Base-by-base conservation (phyloP, 2,888 invertebrate genomes). In the Allophyes oxyacanthae region DNA sequence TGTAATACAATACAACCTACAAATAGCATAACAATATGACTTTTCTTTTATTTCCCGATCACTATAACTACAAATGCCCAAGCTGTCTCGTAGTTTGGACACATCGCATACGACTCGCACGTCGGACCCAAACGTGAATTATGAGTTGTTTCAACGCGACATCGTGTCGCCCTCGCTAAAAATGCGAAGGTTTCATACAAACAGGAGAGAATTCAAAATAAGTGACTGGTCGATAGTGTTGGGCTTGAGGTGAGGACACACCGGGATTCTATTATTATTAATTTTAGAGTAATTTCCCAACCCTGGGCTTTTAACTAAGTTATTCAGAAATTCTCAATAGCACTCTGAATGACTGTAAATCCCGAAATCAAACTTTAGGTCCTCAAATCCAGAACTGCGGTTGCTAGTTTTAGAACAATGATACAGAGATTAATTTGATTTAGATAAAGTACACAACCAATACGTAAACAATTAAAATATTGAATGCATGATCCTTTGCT, bases 181-280 rank as follows among this genome's bases (percentile, higher is more conserved):
- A 66, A 36, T 32, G 9, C 8, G 26, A 30, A 20, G 32, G 7
- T n/a, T 30, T 15, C 1, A 4, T 15, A 28, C 36, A 46, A 30
- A 52, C 11, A 43, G 44, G 25, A 37, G 14, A 37, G 45, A 51
- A 65, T 75, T 67, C 52, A 62, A 75, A 77, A 78, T 78, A 78
- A 44, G 34, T 36, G 13, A 9, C 42, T 46, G 66, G 71, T 77
- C 75, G 56, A 78, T 78, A 67, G 45, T 15, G 11, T 37, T 36
- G 9, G 33, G 26, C 26, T 40, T 28, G 36, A 11, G 46, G 6
- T 37, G 20, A 6, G 10, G 13, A 11, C 20, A 44, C 50, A 65
- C 30, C 30, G 34, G 28, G 37, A 15, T 8, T 1, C 7, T 14
- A 5, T 10, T 20, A 1, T 30, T 6, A 6, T 28, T 5, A 3